Percentiles rank a stretch among this genome's conserved stretches.
phyloP scores from a whole-genome alignment of 2,797 vertebrate genomes.

The Lerista edwardsae region DNA sequence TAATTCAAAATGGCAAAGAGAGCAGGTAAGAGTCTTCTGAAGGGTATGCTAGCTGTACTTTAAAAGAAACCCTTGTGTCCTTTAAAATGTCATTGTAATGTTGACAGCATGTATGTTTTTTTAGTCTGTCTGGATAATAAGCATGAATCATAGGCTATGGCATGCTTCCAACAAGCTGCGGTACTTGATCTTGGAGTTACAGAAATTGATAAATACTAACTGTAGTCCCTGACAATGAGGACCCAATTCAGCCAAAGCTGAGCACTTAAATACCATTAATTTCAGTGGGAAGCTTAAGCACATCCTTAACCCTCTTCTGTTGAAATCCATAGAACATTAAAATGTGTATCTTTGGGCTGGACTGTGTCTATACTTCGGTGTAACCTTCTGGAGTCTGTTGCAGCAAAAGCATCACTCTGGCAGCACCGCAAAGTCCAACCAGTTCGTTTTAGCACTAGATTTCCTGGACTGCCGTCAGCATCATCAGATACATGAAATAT shows the following conservation, averaged over 20 bases:
- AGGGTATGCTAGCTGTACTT: slow-evolving; percentile 44
- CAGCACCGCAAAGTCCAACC: no score
- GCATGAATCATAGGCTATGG: background rate
- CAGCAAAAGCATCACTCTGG: no score
- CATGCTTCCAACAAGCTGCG: background rate
- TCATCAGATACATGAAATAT: no score
- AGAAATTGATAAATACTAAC: background rate
- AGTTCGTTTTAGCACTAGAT: no score
- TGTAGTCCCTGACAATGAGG: background rate
- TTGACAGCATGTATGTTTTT: background rate
- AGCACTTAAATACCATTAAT: background rate
- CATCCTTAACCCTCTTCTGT: background rate
- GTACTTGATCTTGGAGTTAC: background rate
- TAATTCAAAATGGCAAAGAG: slow-evolving; percentile 97
- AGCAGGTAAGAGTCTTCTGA: slow-evolving; percentile 86
- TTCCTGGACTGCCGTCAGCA: no score
- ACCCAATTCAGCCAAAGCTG: background rate
- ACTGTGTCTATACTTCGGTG: background rate
- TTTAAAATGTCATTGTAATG: slow-evolving; percentile 20
- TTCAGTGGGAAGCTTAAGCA: background rate
- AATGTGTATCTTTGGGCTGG: background rate
- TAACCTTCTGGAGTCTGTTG: no score
- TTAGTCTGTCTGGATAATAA: slow-evolving; percentile 43
- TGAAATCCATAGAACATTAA: background rate
- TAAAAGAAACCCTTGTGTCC: slow-evolving; percentile 19